A percentile compares a stretch with the other conserved stretches of the same genome.
Conservation (phyloP, 2,888 invertebrate species). For the Parnassius apollo region DNA sequence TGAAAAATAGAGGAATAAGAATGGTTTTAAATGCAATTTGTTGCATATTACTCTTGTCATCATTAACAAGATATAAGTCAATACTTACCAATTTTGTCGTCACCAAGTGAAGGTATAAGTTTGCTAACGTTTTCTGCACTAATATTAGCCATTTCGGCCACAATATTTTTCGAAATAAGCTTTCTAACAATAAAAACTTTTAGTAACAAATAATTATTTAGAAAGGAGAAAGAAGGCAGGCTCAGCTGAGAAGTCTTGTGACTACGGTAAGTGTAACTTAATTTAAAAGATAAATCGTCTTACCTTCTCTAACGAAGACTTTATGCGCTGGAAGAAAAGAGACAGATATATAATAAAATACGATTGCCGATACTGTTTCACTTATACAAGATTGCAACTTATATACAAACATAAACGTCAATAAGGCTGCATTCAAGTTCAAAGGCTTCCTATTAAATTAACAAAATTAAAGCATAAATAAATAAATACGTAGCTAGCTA, state of each 20-base stretch:
- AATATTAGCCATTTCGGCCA: constrained; percentile 77
- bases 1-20: constrained; percentile 1
- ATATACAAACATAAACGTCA: constrained; percentile 31
- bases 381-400: constrained; percentile 36
- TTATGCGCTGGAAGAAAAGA: constrained; percentile 58
- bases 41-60: constrained; percentile 9
- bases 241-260: constrained; percentile 82
- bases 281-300: constrained; percentile 44
- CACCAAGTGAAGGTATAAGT: constrained; percentile 88
- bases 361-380: constrained; percentile 51
- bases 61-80: constrained; percentile 14
- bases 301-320: constrained; percentile 70
- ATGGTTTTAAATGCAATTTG: neutral
- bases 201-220: constrained; percentile 38
- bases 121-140: constrained; percentile 83
- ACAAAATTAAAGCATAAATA: too few relatives aligned
- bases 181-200: constrained; percentile 34
- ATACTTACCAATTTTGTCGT: constrained; percentile 91
- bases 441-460: too few relatives aligned
- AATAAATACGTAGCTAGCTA: too few relatives aligned
- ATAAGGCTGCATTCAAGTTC: constrained; percentile 9
- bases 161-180: constrained; percentile 34
- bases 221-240: constrained; percentile 55
- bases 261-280: constrained; percentile 53
- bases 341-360: constrained; percentile 41